Percentiles rank a stretch among this genome's conserved stretches.
Conservation (phyloP, 2,888 invertebrate genomes). For the Apotomis capreana region DNA sequence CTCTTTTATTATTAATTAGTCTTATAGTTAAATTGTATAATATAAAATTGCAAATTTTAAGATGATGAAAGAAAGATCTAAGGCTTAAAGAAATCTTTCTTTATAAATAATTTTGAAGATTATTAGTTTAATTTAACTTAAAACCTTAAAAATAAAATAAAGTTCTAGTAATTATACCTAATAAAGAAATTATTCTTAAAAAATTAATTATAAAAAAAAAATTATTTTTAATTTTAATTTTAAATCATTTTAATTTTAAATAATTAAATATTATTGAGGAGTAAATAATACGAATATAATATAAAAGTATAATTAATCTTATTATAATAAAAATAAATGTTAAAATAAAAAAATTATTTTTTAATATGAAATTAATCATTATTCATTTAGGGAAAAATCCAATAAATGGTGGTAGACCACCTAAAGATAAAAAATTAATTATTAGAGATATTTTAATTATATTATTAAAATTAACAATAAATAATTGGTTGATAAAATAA, state of each 20-base stretch:
- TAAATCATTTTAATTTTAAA: constrained; percentile 75
- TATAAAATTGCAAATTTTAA: constrained; percentile 86
- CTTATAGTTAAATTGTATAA: constrained; percentile 83
- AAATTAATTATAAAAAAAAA: constrained; percentile 57
- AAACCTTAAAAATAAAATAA: constrained; percentile 77
- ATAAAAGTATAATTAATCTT: constrained; percentile 82
- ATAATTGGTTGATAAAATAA: constrained; percentile 80
- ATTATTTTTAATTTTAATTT: constrained; percentile 67
- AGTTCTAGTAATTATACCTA: constrained; percentile 66
- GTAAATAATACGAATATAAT: constrained; percentile 81
- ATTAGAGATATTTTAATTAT: constrained; percentile 78
- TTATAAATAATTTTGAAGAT: constrained; percentile 86
- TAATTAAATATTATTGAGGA: constrained; percentile 76
- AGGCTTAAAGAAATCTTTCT: constrained; percentile 82
- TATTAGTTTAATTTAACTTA: constrained; percentile 85
- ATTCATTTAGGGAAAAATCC: constrained; percentile 86
- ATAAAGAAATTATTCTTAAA: constrained; percentile 58
- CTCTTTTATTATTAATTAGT: constrained; percentile 82
- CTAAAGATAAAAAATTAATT: constrained; percentile 82
- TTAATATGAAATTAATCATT: constrained; percentile 79
- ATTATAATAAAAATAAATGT: constrained; percentile 75
- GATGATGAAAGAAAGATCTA: constrained; percentile 67
- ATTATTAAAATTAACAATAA: constrained; percentile 67
- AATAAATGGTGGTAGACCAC: constrained; percentile 83
- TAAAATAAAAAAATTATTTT: constrained; percentile 69